A percentile compares a stretch with the other conserved stretches of the same genome.
phyloP scores from a whole-genome alignment of 2,888 invertebrate species.

The Catocala fraxini region DNA sequence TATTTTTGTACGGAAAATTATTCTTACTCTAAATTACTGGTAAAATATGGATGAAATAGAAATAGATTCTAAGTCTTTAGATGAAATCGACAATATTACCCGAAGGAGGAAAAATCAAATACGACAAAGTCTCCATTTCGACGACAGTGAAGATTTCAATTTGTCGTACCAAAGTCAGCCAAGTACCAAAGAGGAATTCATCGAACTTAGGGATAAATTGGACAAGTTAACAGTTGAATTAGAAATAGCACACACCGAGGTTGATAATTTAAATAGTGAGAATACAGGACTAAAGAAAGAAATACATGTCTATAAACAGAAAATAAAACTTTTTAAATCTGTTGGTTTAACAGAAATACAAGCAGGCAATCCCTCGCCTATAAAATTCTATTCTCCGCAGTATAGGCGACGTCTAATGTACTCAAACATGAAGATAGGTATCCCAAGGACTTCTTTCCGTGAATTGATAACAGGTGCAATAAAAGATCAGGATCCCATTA shows the following conservation, averaged over 20 bases:
- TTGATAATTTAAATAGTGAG: background rate
- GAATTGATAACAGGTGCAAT: no score
- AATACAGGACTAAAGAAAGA: conserved; percentile 3
- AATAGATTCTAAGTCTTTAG: no score
- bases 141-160: no score
- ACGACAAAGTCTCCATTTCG: no score
- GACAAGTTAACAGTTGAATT: background rate
- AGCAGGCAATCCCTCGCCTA: background rate
- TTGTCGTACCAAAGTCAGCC: no score
- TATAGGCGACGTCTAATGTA: background rate
- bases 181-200: background rate
- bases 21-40: no score
- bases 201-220: background rate
- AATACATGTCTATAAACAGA: background rate
- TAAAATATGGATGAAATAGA: no score
- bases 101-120: no score
- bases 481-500: conserved; percentile 13
- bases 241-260: background rate
- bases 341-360: background rate
- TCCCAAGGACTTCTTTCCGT: no score
- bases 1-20: no score
- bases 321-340: background rate
- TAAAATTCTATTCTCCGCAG: conserved; percentile 1
- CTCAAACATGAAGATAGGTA: no score
- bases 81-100: no score